Evolutionary conservation across 2,888 invertebrate species (phyloP).

Genomic region (Caprella mutica): DNA sequence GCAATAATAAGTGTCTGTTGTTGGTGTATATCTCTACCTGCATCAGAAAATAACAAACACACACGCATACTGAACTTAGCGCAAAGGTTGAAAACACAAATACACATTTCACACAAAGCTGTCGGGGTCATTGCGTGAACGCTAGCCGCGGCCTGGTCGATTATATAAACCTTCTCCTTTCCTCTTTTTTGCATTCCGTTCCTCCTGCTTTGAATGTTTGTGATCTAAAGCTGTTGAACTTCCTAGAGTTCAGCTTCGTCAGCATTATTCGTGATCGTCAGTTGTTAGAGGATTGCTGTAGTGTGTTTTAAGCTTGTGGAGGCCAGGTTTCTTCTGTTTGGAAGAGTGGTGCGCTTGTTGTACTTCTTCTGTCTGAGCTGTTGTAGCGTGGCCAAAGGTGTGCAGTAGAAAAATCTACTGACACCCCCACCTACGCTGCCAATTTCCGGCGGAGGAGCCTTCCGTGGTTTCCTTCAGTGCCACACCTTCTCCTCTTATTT

Average conservation of each 20-base stretch:
- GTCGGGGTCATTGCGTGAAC: constrained; percentile 11
- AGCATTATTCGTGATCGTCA: neutral
- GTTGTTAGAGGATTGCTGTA: neutral
- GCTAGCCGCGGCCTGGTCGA: constrained; percentile 9
- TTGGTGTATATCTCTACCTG: too few species aligned
- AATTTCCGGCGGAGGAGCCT: neutral
- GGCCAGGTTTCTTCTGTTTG: neutral
- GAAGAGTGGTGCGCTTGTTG: neutral
- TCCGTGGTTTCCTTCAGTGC: neutral
- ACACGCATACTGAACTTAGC: too few species aligned
- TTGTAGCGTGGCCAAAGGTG: too few species aligned
- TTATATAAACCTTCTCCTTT: too few species aligned
- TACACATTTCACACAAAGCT: constrained; percentile 9
- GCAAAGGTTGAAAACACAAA: too few species aligned
- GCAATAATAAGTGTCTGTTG: too few species aligned
- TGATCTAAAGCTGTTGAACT: neutral
- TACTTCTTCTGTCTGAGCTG: neutral
- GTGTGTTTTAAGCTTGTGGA: neutral
- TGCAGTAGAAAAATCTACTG: too few species aligned
- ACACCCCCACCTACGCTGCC: constrained; percentile 4
- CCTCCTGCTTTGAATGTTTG: constrained; percentile 9
- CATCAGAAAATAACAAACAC: too few species aligned
- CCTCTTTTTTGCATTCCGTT: constrained; percentile 1
- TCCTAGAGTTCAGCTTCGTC: neutral
- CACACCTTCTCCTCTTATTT: neutral